Conservation (phyloP, 1,140 invertebrate genomes). For the Eciton burchellii region DNA sequence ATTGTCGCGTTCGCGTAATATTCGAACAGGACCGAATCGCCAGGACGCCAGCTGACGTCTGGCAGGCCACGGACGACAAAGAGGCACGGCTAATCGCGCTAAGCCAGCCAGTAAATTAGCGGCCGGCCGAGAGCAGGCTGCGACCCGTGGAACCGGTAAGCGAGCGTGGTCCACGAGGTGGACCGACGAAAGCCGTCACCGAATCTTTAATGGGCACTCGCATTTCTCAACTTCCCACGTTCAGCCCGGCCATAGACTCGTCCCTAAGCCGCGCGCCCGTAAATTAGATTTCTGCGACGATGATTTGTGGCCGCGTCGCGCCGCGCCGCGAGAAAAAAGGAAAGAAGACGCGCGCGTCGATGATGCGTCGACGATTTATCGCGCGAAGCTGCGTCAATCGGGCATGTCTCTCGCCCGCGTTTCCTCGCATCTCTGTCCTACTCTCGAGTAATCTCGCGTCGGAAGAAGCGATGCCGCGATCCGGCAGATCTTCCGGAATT, state of each 20-base stretch:
- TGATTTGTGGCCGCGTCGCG: slow-evolving; percentile 74
- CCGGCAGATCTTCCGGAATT: slow-evolving; percentile 14
- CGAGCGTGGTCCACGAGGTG: slow-evolving; percentile 49
- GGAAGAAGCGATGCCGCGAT: background rate
- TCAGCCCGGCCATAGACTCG: slow-evolving; percentile 66
- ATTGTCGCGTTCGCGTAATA: slow-evolving; percentile 10
- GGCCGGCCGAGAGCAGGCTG: slow-evolving; percentile 32
- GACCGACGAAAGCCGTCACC: slow-evolving; percentile 67
- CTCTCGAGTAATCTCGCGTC: background rate
- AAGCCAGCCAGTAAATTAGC: slow-evolving; percentile 70
- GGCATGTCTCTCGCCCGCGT: slow-evolving; percentile 1
- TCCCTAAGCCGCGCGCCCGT: slow-evolving; percentile 75
- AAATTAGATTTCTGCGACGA: slow-evolving; percentile 79
- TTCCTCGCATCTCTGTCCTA: too few relatives aligned
- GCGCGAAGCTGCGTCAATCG: too few relatives aligned
- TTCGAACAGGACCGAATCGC: background rate
- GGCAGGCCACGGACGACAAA: slow-evolving; percentile 63
- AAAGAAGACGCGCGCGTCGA: too few relatives aligned
- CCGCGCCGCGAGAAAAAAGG: slow-evolving; percentile 14
- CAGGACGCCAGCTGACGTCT: slow-evolving; percentile 2
- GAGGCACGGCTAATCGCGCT: slow-evolving; percentile 67
- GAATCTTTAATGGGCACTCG: slow-evolving; percentile 74
- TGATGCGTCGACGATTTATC: too few relatives aligned
- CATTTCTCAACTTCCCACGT: slow-evolving; percentile 81
- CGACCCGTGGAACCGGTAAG: slow-evolving; percentile 64